A percentile compares a stretch with the other conserved stretches of the same genome.
Evolutionary conservation across 2,797 vertebrate species (phyloP).

Genomic region (Toxotes lorentzi): DNA sequence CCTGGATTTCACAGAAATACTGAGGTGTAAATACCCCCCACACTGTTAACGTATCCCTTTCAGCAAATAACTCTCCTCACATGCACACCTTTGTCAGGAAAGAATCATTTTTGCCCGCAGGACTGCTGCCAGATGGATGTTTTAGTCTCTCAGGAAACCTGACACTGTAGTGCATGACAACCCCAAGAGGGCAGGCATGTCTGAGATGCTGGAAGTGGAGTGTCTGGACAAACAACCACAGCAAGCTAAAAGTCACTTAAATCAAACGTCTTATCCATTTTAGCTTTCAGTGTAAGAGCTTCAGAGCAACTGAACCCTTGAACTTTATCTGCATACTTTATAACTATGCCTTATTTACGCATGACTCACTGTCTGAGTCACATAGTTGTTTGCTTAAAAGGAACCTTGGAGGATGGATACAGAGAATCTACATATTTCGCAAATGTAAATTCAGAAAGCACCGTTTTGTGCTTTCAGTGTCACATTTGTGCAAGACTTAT

Average conservation of each 20-base stretch:
- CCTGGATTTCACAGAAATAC: slow-evolving; percentile 45
- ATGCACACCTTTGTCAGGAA: slow-evolving; percentile 40
- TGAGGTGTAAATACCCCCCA: slow-evolving; percentile 51
- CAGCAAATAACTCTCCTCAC: slow-evolving; percentile 42
- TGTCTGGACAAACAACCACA: slow-evolving; percentile 42
- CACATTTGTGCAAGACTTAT: slow-evolving; percentile 43
- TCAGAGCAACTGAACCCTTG: slow-evolving; percentile 44
- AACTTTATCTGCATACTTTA: slow-evolving; percentile 46
- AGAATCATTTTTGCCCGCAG: slow-evolving; percentile 34
- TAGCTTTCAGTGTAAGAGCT: slow-evolving; percentile 40
- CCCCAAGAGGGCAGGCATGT: slow-evolving; percentile 53
- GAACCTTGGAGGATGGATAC: slow-evolving; percentile 1
- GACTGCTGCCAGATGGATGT: slow-evolving; percentile 54
- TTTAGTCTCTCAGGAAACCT: slow-evolving; percentile 65
- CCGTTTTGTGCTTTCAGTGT: slow-evolving; percentile 1
- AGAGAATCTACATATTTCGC: slow-evolving; percentile 9
- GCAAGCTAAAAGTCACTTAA: slow-evolving; percentile 40
- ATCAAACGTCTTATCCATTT: slow-evolving; percentile 35
- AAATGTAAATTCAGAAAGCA: no score
- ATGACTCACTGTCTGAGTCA: slow-evolving; percentile 46
- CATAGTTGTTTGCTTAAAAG: slow-evolving; percentile 26
- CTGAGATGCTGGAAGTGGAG: slow-evolving; percentile 58
- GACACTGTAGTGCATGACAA: slow-evolving; percentile 53
- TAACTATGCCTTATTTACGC: slow-evolving; percentile 45
- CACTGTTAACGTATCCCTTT: slow-evolving; percentile 60